Evolutionary conservation across 1,140 invertebrate genomes (phyloP), one percentile per base, ranked within the genome.

Genomic region (Drosophila chauvacae): DNA sequence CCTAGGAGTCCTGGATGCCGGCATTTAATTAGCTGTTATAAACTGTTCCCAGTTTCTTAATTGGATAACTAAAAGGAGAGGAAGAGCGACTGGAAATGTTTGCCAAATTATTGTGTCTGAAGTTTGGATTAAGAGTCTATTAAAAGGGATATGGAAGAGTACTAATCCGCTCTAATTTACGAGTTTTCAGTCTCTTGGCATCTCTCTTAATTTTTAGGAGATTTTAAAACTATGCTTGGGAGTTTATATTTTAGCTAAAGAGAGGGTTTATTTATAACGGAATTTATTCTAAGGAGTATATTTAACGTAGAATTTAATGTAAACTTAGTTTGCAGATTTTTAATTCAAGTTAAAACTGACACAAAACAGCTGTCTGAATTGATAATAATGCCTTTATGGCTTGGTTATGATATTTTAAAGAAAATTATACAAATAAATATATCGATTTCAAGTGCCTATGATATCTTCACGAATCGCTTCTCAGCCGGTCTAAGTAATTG

Each of bases 11-110:
- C 70, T 42, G n/a, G 7, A 14, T 44, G 55, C 37, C 68, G 30
- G n/a, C 42, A 71, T 73, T 72, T 73, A 73, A 73, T 72, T 72
- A 71, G 69, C 45, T 50, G 45, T 13, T 59, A 59, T 59, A 71
- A 70, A 70, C 62, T 59, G 35, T 71, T 50, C 35, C 23, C 33
- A 68, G 66, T 47, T 70, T 53, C 47, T 68, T 70, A 70, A 70
- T 70, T 70, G 66, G 66, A 70, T 70, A 45, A 68, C 28, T n/a
- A 37, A 30, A 18, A 18, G 11, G 16, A 16, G 11, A 7, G 7
- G 16, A 30, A 23, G 16, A n/a, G 39, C 16, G 62, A n/a, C 39
- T 50, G 13, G 20, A 18, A 68, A 55, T 68, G 48, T 70, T 70
- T 68, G 63, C 63, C 47, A 42, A 70, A 45, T 26, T 39, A 68